phyloP scores from a whole-genome alignment of 2,797 vertebrate species.

The Sitta carolinensis region DNA sequence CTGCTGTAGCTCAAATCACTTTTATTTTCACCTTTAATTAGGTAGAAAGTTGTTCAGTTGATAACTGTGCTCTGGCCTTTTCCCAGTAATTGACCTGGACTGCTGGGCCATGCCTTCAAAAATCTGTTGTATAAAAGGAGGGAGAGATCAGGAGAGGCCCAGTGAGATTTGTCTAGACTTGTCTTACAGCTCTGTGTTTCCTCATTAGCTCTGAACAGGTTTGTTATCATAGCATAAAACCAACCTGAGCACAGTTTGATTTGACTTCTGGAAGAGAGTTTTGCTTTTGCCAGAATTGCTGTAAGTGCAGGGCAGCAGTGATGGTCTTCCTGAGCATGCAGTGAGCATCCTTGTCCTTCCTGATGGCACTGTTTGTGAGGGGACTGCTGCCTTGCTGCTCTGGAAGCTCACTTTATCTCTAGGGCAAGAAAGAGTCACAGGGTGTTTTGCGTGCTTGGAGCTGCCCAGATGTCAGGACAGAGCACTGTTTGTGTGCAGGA shows the following conservation, averaged over 20 bases:
- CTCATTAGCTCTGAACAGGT: neutral
- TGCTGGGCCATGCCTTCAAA: constrained; percentile 19
- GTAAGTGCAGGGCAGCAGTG: neutral
- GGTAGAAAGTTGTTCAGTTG: constrained; percentile 52
- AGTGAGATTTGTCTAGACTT: neutral
- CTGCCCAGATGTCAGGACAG: neutral
- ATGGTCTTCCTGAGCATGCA: neutral
- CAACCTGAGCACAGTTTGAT: neutral
- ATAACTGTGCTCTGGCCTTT: constrained; percentile 33
- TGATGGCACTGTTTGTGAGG: neutral
- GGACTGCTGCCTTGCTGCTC: neutral
- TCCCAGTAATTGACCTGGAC: constrained; percentile 54
- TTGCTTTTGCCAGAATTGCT: neutral
- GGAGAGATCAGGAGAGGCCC: neutral
- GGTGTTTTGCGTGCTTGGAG: neutral
- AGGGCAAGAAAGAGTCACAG: neutral
- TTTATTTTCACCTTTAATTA: constrained; percentile 71
- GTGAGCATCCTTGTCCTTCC: neutral
- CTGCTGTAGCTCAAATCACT: constrained; percentile 52
- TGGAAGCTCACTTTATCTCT: neutral
- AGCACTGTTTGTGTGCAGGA: neutral
- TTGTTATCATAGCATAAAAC: neutral
- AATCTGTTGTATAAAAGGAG: neutral
- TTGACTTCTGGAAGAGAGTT: neutral
- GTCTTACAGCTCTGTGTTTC: neutral